A percentile compares a stretch with the other conserved stretches of the same genome.
Evolutionary conservation across 2,888 invertebrate genomes (phyloP).

Genomic region (Meta bourneti): DNA sequence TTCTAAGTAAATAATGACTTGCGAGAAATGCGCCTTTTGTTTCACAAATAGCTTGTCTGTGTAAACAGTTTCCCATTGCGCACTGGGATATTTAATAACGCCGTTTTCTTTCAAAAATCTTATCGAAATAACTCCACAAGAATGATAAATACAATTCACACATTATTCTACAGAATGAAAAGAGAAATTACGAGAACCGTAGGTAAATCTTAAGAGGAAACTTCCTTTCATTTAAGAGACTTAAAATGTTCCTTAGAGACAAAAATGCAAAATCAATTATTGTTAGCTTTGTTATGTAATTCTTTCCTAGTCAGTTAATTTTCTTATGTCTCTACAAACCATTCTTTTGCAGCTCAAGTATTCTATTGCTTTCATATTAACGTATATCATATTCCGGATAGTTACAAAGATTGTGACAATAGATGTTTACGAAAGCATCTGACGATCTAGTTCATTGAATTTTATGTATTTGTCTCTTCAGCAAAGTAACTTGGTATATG

Average conservation of each 20-base stretch:
- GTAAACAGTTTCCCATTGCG: neutral
- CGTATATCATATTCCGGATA: no score
- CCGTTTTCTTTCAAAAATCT: neutral
- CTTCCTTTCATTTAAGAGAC: neutral
- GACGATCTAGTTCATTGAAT: no score
- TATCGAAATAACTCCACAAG: neutral
- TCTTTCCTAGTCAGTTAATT: neutral
- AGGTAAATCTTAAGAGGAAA: neutral
- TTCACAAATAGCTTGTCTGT: neutral
- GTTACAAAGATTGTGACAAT: no score
- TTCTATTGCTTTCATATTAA: no score
- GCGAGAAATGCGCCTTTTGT: neutral
- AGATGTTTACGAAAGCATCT: no score
- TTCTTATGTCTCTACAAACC: no score
- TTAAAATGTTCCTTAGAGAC: neutral
- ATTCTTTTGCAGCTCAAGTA: no score
- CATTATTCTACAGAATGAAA: no score
- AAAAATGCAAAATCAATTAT: neutral
- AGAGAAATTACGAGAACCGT: neutral
- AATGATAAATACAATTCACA: neutral
- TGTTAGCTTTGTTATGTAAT: neutral
- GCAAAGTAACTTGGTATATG: no score
- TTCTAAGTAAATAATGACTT: neutral
- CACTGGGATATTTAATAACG: neutral
- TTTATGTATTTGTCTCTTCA: no score